Evolutionary conservation across 2,888 invertebrate genomes (phyloP).

Genomic region (Hoplodrina ambigua): DNA sequence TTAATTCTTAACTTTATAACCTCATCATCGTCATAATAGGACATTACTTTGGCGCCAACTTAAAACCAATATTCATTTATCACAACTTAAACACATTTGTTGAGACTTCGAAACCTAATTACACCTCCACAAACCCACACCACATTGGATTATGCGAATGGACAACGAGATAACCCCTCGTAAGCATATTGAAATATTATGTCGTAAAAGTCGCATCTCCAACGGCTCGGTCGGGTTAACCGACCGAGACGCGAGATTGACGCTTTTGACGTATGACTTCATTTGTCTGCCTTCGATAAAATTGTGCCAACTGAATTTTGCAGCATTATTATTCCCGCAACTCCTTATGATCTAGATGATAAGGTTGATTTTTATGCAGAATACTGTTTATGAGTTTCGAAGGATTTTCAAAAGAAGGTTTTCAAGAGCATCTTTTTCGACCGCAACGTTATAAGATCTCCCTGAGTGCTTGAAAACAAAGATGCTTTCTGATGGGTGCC

Average conservation of each 20-base stretch:
- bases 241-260: slow-evolving; percentile 81
- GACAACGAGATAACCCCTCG: slow-evolving; percentile 78
- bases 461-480: slow-evolving; percentile 85
- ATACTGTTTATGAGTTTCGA: slow-evolving; percentile 1
- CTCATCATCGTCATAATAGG: not conserved
- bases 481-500: slow-evolving; percentile 81
- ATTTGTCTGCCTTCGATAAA: slow-evolving; percentile 88
- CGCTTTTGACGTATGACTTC: slow-evolving; percentile 86
- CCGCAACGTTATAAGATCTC: slow-evolving; percentile 86
- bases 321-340: not conserved
- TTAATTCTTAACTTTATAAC: not conserved
- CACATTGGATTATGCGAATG: slow-evolving; percentile 66
- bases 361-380: slow-evolving; percentile 59
- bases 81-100: slow-evolving; percentile 12
- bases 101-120: slow-evolving; percentile 54
- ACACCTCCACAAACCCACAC: slow-evolving; percentile 48
- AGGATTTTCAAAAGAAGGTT: slow-evolving; percentile 62
- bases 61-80: slow-evolving; percentile 14
- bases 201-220: slow-evolving; percentile 84
- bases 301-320: slow-evolving; percentile 70
- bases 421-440: slow-evolving; percentile 79
- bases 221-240: slow-evolving; percentile 82
- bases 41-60: not conserved
- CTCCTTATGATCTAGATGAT: not conserved
- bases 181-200: slow-evolving; percentile 90